These are phyloP conservation scores for Sitta europaea DNA, from an alignment of 2,113 vertebrate genomes.

Conservation along the genomic window DNA sequence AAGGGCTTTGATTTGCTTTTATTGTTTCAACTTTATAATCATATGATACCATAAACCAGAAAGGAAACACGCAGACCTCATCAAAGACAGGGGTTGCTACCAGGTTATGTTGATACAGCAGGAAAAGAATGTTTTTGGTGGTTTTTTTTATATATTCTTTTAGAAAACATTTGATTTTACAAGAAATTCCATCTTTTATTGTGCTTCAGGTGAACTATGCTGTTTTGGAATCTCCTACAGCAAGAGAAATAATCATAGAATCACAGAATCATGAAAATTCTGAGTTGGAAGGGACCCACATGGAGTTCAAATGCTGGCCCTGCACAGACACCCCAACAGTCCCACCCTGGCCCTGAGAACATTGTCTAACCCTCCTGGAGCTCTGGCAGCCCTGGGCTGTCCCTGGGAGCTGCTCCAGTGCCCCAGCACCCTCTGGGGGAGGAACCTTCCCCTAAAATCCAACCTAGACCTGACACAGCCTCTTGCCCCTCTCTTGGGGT, in stretches of 20 bases:
- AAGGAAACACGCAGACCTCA: background rate
- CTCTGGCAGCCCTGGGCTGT: background rate
- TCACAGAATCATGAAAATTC: background rate
- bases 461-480: background rate
- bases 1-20: conserved; percentile 44
- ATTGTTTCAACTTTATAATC: conserved; percentile 32
- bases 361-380: rapidly evolving
- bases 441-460: background rate
- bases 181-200: background rate
- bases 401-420: background rate
- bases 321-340: background rate
- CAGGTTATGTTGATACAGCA: background rate
- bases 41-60: background rate
- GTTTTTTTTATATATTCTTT: background rate
- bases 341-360: background rate
- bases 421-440: background rate
- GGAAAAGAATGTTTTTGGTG: background rate
- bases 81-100: background rate
- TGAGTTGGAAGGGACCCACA: background rate
- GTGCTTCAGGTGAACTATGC: background rate
- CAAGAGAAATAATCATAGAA: background rate
- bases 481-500: background rate
- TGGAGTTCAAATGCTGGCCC: background rate
- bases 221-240: background rate
- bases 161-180: background rate